A percentile compares a stretch with the other conserved stretches of the same genome.
Conservation (phyloP, 2,888 invertebrate genomes). For the Parnassius glacialis region DNA sequence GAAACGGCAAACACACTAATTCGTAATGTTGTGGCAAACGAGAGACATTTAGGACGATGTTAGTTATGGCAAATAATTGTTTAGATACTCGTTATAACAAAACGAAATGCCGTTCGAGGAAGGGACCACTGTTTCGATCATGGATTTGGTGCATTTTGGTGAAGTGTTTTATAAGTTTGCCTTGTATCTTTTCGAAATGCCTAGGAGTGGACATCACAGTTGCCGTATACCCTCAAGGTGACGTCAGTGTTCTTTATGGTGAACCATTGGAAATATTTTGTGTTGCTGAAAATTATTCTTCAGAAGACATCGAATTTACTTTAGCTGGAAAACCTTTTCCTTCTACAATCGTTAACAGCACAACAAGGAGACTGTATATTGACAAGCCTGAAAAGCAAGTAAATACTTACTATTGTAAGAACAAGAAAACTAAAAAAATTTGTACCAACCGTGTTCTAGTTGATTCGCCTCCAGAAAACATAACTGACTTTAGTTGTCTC, state of each 20-base stretch:
- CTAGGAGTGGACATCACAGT: conserved; percentile 54
- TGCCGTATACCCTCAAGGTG: conserved; percentile 77
- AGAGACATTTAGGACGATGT: conserved; percentile 39
- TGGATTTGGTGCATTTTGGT: conserved; percentile 66
- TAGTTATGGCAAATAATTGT: conserved; percentile 60
- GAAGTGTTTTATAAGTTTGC: conserved; percentile 59
- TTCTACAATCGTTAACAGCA: conserved; percentile 81
- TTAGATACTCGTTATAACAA: conserved; percentile 46
- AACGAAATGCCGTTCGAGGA: conserved; percentile 55
- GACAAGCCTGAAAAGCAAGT: conserved; percentile 76
- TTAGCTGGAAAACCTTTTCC: conserved; percentile 37
- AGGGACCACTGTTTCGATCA: conserved; percentile 52
- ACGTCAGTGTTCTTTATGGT: conserved; percentile 81
- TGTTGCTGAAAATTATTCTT: conserved; percentile 70
- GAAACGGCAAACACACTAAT: conserved; percentile 45
- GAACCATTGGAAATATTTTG: conserved; percentile 84
- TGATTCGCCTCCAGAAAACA: conserved; percentile 81
- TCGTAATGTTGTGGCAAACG: conserved; percentile 63
- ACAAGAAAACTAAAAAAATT: conserved; percentile 48
- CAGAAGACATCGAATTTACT: conserved; percentile 70
- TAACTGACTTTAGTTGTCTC: conserved; percentile 86
- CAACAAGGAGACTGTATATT: conserved; percentile 81
- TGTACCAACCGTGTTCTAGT: conserved; percentile 59
- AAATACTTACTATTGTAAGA: conserved; percentile 79
- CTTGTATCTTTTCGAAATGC: conserved; percentile 60